Conservation (phyloP, 92 coral and sea anemone species). For the Heteractis magnifica region DNA sequence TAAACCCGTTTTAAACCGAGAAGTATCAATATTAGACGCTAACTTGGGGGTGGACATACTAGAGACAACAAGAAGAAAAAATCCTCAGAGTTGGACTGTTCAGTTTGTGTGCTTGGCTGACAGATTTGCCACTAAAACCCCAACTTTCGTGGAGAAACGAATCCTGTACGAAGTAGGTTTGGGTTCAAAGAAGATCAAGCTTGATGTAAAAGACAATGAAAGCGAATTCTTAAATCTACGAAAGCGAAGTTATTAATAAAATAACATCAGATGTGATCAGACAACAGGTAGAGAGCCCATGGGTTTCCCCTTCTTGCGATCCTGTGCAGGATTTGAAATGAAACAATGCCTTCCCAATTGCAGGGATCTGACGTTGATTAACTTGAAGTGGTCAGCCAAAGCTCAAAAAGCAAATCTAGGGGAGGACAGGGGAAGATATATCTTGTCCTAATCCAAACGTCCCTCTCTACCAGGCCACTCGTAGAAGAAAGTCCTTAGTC, state of each 20-base stretch:
- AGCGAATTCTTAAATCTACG: too few relatives aligned
- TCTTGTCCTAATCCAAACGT: not conserved
- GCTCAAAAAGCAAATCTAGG: conserved; percentile 38
- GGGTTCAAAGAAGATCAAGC: conserved; percentile 60
- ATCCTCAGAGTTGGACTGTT: not conserved
- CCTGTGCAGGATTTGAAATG: conserved; percentile 52
- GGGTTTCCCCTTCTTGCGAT: conserved; percentile 52
- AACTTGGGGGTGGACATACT: not conserved
- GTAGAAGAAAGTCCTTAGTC: not conserved
- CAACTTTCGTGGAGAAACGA: conserved; percentile 49
- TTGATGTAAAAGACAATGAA: conserved; percentile 55
- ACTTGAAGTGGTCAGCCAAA: conserved; percentile 46
- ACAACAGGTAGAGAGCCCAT: conserved; percentile 3
- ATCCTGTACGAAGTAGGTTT: conserved; percentile 48
- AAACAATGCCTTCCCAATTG: conserved; percentile 49
- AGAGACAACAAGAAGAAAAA: not conserved
- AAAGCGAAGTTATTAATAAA: conserved; percentile 46
- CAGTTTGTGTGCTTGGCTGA: conserved; percentile 60
- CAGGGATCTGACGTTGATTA: conserved; percentile 40
- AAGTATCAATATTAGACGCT: not conserved
- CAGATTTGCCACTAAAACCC: conserved; percentile 39
- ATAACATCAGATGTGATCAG: conserved; percentile 47
- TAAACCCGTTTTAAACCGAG: not conserved
- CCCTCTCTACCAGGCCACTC: not conserved
- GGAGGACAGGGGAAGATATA: not conserved